Conservation (phyloP, 2,888 invertebrate species). For the Cryptocheilus praepositus region DNA sequence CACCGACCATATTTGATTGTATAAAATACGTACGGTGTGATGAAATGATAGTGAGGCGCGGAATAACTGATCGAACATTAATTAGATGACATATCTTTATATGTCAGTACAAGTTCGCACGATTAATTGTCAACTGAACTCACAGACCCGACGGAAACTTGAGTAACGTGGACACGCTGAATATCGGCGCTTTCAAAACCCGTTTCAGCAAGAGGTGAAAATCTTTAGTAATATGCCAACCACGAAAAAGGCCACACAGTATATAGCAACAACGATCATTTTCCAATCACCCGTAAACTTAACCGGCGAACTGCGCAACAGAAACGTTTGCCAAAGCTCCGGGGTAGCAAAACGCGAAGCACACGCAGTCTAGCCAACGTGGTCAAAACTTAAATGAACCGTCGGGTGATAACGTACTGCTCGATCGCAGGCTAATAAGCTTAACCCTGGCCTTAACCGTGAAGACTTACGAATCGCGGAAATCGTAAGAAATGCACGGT, state of each 20-base stretch:
- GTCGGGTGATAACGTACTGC: constrained; percentile 15
- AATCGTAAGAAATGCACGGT: constrained; percentile 26
- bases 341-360: not conserved
- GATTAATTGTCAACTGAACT: not conserved
- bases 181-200: not conserved
- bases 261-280: constrained; percentile 72
- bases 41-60: too few relatives aligned
- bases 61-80: too few relatives aligned
- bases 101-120: not conserved
- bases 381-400: constrained; percentile 38
- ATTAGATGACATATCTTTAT: not conserved
- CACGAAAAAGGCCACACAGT: constrained; percentile 70
- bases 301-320: not conserved
- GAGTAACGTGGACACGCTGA: not conserved
- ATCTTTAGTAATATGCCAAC: constrained; percentile 68
- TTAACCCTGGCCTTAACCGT: constrained; percentile 68
- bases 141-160: not conserved
- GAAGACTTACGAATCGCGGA: constrained; percentile 55
- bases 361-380: constrained; percentile 24
- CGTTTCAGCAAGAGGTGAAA: constrained; percentile 64
- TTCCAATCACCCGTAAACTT: constrained; percentile 6
- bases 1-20: constrained; percentile 64
- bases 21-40: too few relatives aligned
- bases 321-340: not conserved
- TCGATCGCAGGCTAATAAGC: constrained; percentile 56